Evolutionary conservation across 2,888 invertebrate species (phyloP).

Genomic region (Leptogaster cylindrica): DNA sequence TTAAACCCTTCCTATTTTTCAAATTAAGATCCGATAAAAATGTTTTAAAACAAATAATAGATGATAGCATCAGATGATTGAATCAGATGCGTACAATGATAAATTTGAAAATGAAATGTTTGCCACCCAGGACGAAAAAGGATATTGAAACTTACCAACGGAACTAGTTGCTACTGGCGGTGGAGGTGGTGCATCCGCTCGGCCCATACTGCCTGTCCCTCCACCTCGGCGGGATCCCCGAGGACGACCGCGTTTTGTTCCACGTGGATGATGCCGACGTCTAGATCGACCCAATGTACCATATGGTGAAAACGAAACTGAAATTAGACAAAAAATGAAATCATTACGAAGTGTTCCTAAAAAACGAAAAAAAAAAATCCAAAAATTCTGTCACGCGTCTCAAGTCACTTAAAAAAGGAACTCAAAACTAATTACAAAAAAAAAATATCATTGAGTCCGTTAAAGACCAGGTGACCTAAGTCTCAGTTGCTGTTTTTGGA

Average conservation of each 20-base stretch:
- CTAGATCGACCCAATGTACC: constrained; percentile 56
- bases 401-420: background rate
- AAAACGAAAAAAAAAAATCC: too few relatives aligned
- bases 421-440: constrained; percentile 32
- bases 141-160: constrained; percentile 49
- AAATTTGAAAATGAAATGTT: background rate
- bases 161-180: constrained; percentile 45
- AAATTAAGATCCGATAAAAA: constrained; percentile 37
- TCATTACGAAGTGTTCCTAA: constrained; percentile 7
- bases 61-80: constrained; percentile 40
- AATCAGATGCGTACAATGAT: background rate
- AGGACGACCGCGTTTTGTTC: constrained; percentile 75
- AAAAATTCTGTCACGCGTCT: constrained; percentile 14
- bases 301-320: constrained; percentile 55
- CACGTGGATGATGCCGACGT: constrained; percentile 63
- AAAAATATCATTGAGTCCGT: too few relatives aligned
- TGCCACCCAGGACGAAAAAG: constrained; percentile 21
- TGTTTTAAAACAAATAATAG: constrained; percentile 45
- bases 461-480: constrained; percentile 29
- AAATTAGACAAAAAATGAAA: constrained; percentile 30
- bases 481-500: constrained; percentile 4
- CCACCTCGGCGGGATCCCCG: constrained; percentile 73
- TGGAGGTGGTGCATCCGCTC: constrained; percentile 49
- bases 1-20: too few relatives aligned
- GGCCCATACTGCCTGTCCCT: constrained; percentile 59